Evolutionary conservation across 37 sponge, comb jelly and placozoan species (phyloP), one percentile per base, ranked within the genome.

Genomic region (Lycopodina hypogea): DNA sequence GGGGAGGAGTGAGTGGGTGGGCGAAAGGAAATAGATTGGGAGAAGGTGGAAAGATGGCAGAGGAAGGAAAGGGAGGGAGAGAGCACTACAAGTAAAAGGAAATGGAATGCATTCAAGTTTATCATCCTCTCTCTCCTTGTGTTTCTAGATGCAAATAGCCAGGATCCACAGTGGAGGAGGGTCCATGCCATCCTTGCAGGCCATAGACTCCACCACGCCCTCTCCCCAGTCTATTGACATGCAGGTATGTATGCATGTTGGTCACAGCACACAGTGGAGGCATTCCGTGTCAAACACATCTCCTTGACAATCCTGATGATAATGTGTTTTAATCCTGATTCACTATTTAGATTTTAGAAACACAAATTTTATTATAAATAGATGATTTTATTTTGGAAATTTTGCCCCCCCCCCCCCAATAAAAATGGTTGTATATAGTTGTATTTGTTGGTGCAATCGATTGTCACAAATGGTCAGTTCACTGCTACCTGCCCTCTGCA

Each of bases 101-200:
- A 45, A 9, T 4, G 4, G 48, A 6, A 59, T 59, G 60, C 12
- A 6, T 59, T 59, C 15, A 59, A 59, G 60, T 59, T 59, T 59
- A 59, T 59, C 4, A 23, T 37, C 68, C 71, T 69, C 56, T 79
- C 71, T 68, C 71, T 40, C 80, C 67, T 35, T 72, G 52, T 53
- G 21, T 18, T 50, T 74, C 24, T 56, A 89, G 85, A 89, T 89
- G 89, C 89, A 89, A 52, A 75, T 64, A 45, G 84, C 84, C 23
- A 79, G 85, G 22, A 64, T 88, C 42, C 84, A 83, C 59, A 45
- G 76, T 57, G 84, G 84, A 0, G 89, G 89, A 34, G 89, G 89
- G 0, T 89, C 89, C 33, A 89, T 89, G 89, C 89, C 89, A 19
- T 81, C 85, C 23, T 72, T 89, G 37, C 79, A 80, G 35, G 85